phyloP scores from a whole-genome alignment of 1,140 invertebrate species.

The Rhyzopertha dominica region DNA sequence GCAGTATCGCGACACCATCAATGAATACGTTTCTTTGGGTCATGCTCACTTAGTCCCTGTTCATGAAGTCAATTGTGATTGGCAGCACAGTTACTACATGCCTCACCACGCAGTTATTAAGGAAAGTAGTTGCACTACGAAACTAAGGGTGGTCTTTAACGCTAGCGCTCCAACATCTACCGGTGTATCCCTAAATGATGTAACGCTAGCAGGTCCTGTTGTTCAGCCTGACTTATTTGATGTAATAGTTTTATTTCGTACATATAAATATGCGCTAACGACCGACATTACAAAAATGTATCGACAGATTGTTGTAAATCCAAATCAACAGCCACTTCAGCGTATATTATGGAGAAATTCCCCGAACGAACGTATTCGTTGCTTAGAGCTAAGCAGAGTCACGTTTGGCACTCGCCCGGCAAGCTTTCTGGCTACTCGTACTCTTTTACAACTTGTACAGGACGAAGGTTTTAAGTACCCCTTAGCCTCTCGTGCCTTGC shows the following conservation, averaged over 20 bases:
- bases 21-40: conserved; percentile 13
- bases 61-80: not conserved
- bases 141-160: conserved; percentile 39
- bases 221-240: conserved; percentile 35
- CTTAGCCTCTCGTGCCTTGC: too few relatives aligned
- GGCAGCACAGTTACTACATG: conserved; percentile 38
- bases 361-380: too few relatives aligned
- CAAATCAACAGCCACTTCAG: too few relatives aligned
- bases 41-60: conserved; percentile 7
- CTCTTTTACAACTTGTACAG: too few relatives aligned
- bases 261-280: conserved; percentile 25
- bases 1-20: conserved; percentile 13
- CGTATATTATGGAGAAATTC: too few relatives aligned
- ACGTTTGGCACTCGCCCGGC: too few relatives aligned
- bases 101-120: conserved; percentile 45
- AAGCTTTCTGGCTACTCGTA: too few relatives aligned
- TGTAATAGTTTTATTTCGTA: too few relatives aligned
- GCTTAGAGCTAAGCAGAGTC: too few relatives aligned
- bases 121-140: conserved; percentile 32
- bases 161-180: conserved; percentile 29
- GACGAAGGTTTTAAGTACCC: too few relatives aligned
- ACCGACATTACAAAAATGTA: conserved; percentile 44
- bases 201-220: conserved; percentile 24
- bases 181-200: conserved; percentile 27
- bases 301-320: conserved; percentile 27